These are phyloP conservation scores for Peucedramus taeniatus DNA, from an alignment of 2,113 vertebrate species.

Conservation along the genomic window DNA sequence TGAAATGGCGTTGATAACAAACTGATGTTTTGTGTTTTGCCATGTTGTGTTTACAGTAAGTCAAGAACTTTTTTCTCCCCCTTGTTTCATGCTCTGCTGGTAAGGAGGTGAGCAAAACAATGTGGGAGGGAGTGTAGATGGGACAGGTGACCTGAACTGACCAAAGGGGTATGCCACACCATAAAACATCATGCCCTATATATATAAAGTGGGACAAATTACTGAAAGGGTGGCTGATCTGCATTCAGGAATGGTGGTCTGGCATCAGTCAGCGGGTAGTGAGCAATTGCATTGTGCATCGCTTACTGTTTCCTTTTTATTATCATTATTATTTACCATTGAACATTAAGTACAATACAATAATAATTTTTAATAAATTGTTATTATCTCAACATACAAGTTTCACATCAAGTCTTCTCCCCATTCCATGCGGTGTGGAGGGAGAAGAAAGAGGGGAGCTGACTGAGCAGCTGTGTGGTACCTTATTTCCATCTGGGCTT, in stretches of 20 bases:
- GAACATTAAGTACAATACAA: not conserved
- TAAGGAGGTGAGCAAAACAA: not conserved
- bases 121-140: not conserved
- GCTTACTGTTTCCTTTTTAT: not conserved
- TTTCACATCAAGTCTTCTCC: not conserved
- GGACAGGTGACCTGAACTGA: not conserved
- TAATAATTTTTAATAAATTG: not conserved
- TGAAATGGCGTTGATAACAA: not conserved
- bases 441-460: not conserved
- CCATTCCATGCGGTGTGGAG: not conserved
- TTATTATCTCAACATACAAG: not conserved
- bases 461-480: not conserved
- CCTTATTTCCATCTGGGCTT: not conserved
- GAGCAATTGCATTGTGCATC: not conserved
- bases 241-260: not conserved
- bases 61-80: not conserved
- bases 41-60: not conserved
- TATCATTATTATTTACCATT: not conserved
- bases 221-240: not conserved
- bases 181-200: not conserved
- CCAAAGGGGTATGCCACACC: not conserved
- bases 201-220: not conserved
- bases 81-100: not conserved
- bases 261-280: not conserved
- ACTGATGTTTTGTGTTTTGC: not conserved